These are phyloP conservation scores for Torymus auratus DNA, from an alignment of 2,888 invertebrate genomes.

Conservation along the genomic window DNA sequence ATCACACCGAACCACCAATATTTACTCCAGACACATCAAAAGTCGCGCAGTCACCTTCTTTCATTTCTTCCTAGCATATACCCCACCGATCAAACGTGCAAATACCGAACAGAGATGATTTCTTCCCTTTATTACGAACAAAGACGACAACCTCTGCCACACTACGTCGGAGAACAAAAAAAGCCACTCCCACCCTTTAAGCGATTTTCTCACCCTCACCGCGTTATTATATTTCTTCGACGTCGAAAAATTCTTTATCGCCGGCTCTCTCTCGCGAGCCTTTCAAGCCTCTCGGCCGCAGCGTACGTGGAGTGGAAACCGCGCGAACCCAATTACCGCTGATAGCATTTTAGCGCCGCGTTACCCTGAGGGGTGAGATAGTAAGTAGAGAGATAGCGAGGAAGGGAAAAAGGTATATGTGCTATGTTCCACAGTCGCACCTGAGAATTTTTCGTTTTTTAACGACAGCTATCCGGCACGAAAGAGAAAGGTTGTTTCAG, in stretches of 20 bases:
- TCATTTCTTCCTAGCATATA: no score
- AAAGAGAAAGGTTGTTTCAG: not conserved
- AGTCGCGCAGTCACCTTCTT: no score
- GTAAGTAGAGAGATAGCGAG: slow-evolving; percentile 10
- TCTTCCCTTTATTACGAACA: no score
- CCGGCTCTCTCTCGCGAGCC: slow-evolving; percentile 20
- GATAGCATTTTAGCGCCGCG: slow-evolving; percentile 56
- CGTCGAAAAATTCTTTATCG: slow-evolving; percentile 50
- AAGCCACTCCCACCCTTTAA: slow-evolving; percentile 23
- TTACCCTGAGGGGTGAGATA: slow-evolving; percentile 12
- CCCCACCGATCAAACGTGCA: no score
- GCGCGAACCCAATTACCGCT: slow-evolving; percentile 55
- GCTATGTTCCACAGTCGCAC: slow-evolving; percentile 12
- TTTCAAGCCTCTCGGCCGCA: slow-evolving; percentile 38
- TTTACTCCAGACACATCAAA: no score
- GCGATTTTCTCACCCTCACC: slow-evolving; percentile 30
- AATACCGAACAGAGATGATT: no score
- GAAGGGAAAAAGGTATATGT: not conserved
- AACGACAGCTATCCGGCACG: not conserved
- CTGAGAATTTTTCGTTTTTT: slow-evolving; percentile 3
- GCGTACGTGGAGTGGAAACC: slow-evolving; percentile 18
- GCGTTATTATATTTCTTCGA: slow-evolving; percentile 38
- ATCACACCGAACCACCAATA: no score
- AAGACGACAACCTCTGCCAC: no score
- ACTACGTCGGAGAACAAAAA: not conserved